phyloP scores from a whole-genome alignment of 1,140 invertebrate species.

The honey bee (Apis mellifera) region Amel_HAv3.1 CM009944.2:10069001-10069500 shows the following conservation, averaged over 20 bases:
- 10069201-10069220: too few species aligned
- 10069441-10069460: background rate
- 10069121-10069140: conserved; percentile 1
- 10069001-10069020: conserved; percentile 30
- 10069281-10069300: background rate
- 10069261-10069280: background rate
- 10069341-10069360: background rate
- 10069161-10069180: background rate
- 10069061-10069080: background rate
- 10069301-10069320: background rate
- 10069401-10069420: background rate
- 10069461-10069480: background rate
- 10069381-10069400: background rate
- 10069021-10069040: conserved; percentile 1
- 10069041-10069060: background rate
- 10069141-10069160: background rate
- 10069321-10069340: background rate
- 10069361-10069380: too few species aligned
- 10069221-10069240: background rate
- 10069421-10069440: too few species aligned
- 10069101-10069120: background rate
- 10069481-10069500: background rate
- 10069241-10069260: conserved; percentile 9
- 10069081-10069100: background rate
- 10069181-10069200: background rate